Base-by-base conservation (phyloP, 2,888 invertebrate genomes). In the Amphipoea oculea region DNA sequence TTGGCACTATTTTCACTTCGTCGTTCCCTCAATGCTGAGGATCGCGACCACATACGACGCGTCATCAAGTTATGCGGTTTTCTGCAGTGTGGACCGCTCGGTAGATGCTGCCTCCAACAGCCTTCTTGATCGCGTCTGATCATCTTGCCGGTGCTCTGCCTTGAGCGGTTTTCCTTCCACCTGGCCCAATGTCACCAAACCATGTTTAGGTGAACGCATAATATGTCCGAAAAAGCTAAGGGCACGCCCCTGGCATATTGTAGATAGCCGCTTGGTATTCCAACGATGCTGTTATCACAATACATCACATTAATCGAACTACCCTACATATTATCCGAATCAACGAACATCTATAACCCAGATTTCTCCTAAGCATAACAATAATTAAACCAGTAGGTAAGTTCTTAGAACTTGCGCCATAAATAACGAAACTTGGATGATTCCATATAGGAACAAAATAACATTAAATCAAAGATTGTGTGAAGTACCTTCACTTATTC, bases 371-470 rank as follows among this genome's bases (percentile, higher is more conserved):
- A 29, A 73, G 79, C 69, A 83, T 75, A 86, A 87, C 79, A 84
- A 85, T 87, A 87, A 90, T 89, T 86, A 87, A 86, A 82, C 84
- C 65, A 72, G 73, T 78, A 81, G 84, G 83, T 90, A 85, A 87
- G 86, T 84, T 85, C 82, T 79, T 78, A 82, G 63, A 93, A 93
- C 90, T 94, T 93, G 76, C 71, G 86, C 86, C 91, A 86, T 94
- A 94, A 94, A 94, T 94, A 90, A 90, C 88, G 77, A 85, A 94
- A 94, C 92, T 94, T 92, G 84, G 91, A 93, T 92, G 89, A 92
- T 92, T 92, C 87, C 83, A 81, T 87, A 85, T 87, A 89, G 90
- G 92, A 92, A 92, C 92, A 91, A 90, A 92, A 92, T 92, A 92
- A 89, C 90, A 88, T 90, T 94, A 93, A 93, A 94, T 94, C 93